A percentile compares a stretch with the other conserved stretches of the same genome.
Conservation (phyloP, 53 echinoderm and acorn worm genomes). For the Paracentrotus lividus region DNA sequence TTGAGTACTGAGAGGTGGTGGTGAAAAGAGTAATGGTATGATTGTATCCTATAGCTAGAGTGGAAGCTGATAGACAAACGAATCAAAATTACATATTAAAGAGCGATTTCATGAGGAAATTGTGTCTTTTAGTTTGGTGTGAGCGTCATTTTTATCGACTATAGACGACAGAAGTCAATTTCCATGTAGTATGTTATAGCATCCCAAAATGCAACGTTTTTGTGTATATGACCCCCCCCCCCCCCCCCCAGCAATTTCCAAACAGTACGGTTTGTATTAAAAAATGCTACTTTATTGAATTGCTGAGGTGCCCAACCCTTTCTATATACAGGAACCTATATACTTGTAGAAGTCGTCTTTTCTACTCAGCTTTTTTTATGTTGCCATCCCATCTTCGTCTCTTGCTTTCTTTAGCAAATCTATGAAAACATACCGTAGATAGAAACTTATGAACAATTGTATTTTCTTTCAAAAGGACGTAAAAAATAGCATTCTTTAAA, state of each 20-base stretch:
- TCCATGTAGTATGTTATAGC: neutral
- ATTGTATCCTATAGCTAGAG: neutral
- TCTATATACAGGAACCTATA: too few relatives aligned
- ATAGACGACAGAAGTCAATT: neutral
- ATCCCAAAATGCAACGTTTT: neutral
- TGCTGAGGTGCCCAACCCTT: too few relatives aligned
- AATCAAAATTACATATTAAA: neutral
- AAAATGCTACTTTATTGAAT: too few relatives aligned
- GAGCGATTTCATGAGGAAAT: constrained; percentile 11
- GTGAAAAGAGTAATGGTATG: neutral
- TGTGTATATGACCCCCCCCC: neutral
- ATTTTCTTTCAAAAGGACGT: neutral
- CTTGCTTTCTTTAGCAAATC: too few relatives aligned
- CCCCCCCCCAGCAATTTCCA: too few relatives aligned
- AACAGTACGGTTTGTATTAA: too few relatives aligned
- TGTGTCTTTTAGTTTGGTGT: neutral
- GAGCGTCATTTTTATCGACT: neutral
- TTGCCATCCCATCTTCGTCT: too few relatives aligned
- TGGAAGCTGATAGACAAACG: neutral
- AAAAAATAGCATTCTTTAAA: neutral
- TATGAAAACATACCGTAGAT: too few relatives aligned
- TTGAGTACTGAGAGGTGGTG: neutral
- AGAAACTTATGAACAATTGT: too few relatives aligned
- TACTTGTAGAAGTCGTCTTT: too few relatives aligned
- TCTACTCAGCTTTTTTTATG: too few relatives aligned